These are phyloP conservation scores for Sisyra nigra DNA, from an alignment of 2,888 invertebrate genomes.

Conservation along the genomic window DNA sequence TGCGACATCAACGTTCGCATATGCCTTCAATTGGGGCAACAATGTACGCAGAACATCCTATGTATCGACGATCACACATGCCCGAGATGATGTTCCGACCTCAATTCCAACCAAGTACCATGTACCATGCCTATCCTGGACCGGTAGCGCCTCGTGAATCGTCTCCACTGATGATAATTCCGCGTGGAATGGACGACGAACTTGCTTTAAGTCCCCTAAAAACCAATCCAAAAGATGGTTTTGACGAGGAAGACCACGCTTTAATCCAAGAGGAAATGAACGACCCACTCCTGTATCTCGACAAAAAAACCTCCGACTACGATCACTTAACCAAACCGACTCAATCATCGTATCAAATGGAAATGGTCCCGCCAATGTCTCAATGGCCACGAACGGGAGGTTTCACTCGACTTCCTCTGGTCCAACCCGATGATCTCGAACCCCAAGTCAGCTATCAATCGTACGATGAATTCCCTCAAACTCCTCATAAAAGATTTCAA, in stretches of 20 bases:
- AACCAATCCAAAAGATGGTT: constrained; percentile 4
- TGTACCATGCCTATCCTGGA: constrained; percentile 9
- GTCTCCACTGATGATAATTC: constrained; percentile 14
- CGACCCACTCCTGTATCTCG: constrained; percentile 2
- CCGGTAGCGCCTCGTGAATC: constrained; percentile 11
- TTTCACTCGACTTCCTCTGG: not conserved
- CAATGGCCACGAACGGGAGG: not conserved
- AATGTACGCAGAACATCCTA: not conserved
- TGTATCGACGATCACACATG: constrained; percentile 6
- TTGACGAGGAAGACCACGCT: constrained; percentile 8
- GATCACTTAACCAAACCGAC: not conserved
- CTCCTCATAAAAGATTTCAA: constrained; percentile 4
- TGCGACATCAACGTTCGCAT: constrained; percentile 2
- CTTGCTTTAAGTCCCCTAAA: constrained; percentile 6
- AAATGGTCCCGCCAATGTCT: not conserved
- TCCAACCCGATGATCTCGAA: not conserved
- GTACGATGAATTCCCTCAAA: not conserved
- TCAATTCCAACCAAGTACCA: constrained; percentile 7
- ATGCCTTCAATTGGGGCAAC: not conserved
- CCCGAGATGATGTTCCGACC: constrained; percentile 2
- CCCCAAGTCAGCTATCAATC: not conserved
- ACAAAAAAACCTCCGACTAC: not conserved
- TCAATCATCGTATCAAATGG: constrained; percentile 2
- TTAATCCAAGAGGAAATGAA: not conserved
- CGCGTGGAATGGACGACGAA: constrained; percentile 8